Evolutionary conservation across 2,888 invertebrate genomes (phyloP).

Genomic region (Schizaphis graminum): DNA sequence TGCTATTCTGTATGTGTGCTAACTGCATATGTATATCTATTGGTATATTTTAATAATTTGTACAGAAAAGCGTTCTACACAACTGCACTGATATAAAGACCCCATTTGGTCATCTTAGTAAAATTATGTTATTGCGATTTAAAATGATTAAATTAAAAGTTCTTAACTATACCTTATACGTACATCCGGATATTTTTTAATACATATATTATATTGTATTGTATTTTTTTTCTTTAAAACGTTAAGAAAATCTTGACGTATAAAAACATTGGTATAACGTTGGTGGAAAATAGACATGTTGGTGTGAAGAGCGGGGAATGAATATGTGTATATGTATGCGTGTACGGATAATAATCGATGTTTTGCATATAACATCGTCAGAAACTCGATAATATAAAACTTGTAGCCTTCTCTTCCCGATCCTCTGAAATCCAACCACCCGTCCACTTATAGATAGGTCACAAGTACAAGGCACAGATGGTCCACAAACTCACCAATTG

Average conservation of each 20-base stretch:
- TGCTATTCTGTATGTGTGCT: too few species aligned
- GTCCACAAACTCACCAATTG: background rate
- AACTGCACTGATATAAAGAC: background rate
- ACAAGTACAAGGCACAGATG: slow-evolving; percentile 32
- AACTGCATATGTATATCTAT: background rate
- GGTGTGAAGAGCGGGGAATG: background rate
- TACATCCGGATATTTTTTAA: background rate
- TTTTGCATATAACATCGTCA: slow-evolving; percentile 35
- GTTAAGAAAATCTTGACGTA: background rate
- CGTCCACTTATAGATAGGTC: background rate
- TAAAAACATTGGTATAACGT: background rate
- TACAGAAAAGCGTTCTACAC: background rate
- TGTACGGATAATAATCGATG: background rate
- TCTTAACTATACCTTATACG: background rate
- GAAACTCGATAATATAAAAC: slow-evolving; percentile 26
- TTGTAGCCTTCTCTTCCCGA: background rate
- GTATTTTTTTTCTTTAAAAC: background rate
- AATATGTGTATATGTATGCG: background rate
- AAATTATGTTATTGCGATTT: background rate
- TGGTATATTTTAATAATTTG: background rate
- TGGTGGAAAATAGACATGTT: background rate
- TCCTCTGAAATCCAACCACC: background rate
- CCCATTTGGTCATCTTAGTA: background rate
- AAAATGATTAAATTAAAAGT: background rate
- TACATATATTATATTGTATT: background rate